A percentile compares a stretch with the other conserved stretches of the same genome.
These are phyloP conservation scores for Alligator sinensis DNA, from an alignment of 2,113 vertebrate species.

Conservation along the genomic window DNA sequence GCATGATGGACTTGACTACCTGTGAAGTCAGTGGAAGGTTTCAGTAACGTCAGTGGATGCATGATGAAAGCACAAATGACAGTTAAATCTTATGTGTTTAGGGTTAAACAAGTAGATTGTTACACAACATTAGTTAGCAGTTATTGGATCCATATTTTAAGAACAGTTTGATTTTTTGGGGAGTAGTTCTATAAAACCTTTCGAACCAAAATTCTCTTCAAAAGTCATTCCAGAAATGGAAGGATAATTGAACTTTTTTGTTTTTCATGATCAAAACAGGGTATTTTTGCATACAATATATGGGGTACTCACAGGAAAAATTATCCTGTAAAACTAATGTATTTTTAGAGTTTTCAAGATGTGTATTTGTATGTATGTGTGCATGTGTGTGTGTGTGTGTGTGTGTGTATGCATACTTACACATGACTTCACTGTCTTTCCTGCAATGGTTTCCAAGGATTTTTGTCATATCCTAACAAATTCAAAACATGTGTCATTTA, in stretches of 20 bases:
- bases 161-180: background rate
- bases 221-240: background rate
- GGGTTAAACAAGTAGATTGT: background rate
- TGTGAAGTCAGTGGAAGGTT: background rate
- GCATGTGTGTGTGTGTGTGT: too few relatives aligned
- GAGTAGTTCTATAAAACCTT: background rate
- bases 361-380: too few relatives aligned
- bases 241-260: background rate
- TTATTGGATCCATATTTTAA: background rate
- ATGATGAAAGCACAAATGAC: background rate
- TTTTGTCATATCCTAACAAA: constrained; percentile 39
- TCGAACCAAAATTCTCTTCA: background rate
- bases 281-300: background rate
- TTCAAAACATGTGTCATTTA: background rate
- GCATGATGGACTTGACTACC: background rate
- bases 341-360: background rate
- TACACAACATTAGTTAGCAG: fast-evolving
- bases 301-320: background rate
- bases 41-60: background rate
- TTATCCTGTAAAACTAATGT: background rate
- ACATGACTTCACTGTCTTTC: background rate
- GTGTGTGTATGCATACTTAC: too few relatives aligned
- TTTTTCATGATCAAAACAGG: background rate
- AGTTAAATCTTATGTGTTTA: background rate
- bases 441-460: background rate